phyloP scores from a whole-genome alignment of 2,888 invertebrate species.

The Protophormia terraenovae region DNA sequence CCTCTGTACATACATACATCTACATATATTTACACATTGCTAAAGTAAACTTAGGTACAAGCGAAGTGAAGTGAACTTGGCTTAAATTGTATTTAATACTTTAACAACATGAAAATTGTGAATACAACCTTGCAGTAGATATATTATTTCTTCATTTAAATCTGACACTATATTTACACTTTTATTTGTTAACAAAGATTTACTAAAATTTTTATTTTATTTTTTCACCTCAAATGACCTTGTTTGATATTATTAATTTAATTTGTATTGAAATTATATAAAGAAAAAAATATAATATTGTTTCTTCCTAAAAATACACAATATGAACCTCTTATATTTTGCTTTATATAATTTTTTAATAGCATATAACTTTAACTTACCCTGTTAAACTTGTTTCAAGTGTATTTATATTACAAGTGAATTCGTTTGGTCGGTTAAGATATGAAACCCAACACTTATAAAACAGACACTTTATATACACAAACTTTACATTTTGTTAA shows the following conservation, averaged over 20 bases:
- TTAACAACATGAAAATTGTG: conserved; percentile 38
- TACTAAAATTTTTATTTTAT: no score
- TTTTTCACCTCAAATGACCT: no score
- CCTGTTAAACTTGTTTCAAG: neutral
- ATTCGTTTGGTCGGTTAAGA: neutral
- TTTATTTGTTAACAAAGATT: no score
- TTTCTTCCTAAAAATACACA: no score
- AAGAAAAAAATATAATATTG: no score
- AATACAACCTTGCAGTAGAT: neutral
- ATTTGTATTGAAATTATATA: no score
- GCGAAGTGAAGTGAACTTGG: conserved; percentile 21
- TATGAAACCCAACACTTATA: conserved; percentile 15
- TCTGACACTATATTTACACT: no score
- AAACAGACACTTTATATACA: neutral
- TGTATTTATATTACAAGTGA: neutral
- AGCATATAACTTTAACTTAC: no score
- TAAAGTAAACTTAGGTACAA: neutral
- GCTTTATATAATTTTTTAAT: no score
- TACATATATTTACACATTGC: conserved; percentile 1
- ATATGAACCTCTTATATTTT: no score
- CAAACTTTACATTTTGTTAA: neutral
- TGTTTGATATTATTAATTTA: no score
- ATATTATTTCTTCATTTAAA: neutral
- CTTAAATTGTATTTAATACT: conserved; percentile 53
- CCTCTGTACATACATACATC: neutral